phyloP scores from a whole-genome alignment of 2,888 invertebrate species.

The Syritta pipiens region DNA sequence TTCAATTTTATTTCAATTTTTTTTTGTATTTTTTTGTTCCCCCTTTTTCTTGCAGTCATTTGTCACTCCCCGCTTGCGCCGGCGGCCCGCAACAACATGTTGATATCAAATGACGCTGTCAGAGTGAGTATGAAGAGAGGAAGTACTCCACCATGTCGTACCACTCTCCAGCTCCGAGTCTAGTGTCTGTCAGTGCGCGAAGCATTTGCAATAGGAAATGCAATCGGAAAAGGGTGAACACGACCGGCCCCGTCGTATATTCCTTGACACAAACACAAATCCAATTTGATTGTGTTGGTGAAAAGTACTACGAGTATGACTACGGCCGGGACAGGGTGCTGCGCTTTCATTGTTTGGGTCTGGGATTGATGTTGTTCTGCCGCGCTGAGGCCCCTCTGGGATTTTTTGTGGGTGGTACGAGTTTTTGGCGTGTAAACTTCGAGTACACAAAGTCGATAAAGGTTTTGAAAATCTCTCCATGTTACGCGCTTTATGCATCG shows the following conservation, averaged over 20 bases:
- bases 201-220: slow-evolving; percentile 55
- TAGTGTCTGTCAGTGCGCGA: slow-evolving; percentile 12
- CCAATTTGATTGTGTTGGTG: slow-evolving; percentile 35
- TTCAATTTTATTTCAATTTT: slow-evolving; percentile 22
- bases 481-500: slow-evolving; percentile 20
- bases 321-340: slow-evolving; percentile 6
- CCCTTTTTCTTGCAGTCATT: slow-evolving; percentile 32
- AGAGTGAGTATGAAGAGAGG: slow-evolving; percentile 15
- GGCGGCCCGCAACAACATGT: slow-evolving; percentile 46
- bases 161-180: background rate
- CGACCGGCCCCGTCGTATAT: too few species aligned
- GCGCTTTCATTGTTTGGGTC: slow-evolving; percentile 3
- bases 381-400: slow-evolving; percentile 5
- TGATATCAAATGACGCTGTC: slow-evolving; percentile 40
- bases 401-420: slow-evolving; percentile 43
- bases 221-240: slow-evolving; percentile 59
- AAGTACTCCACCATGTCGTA: slow-evolving; percentile 36
- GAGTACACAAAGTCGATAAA: slow-evolving; percentile 27
- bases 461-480: slow-evolving; percentile 42
- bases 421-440: slow-evolving; percentile 9
- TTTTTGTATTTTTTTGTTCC: background rate
- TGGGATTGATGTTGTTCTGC: slow-evolving; percentile 1
- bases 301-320: slow-evolving; percentile 14
- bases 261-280: too few species aligned
- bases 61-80: slow-evolving; percentile 1